Evolutionary conservation across 2,797 vertebrate genomes (phyloP).

Genomic region (Cyprinella venusta): DNA sequence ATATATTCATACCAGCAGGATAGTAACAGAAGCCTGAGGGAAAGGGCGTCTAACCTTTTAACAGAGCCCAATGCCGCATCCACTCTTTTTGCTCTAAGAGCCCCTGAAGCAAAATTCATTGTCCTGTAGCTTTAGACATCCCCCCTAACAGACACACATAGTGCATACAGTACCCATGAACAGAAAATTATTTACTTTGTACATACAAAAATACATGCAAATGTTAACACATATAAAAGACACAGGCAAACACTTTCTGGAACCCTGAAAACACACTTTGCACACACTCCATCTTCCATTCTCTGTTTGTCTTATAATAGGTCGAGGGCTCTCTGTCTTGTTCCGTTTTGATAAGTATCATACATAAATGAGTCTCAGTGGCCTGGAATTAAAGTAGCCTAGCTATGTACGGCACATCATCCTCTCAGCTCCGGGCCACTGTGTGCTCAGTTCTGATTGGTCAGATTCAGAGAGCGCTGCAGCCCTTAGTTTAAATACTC

Average conservation of each 20-base stretch:
- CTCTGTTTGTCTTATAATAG: slow-evolving; percentile 20
- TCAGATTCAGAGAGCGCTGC: slow-evolving; percentile 33
- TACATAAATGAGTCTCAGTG: slow-evolving; percentile 57
- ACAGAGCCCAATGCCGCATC: slow-evolving; percentile 58
- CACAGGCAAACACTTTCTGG: not conserved
- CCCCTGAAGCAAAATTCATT: slow-evolving; percentile 55
- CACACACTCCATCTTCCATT: slow-evolving; percentile 11
- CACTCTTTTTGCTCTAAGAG: slow-evolving; percentile 32
- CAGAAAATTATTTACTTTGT: not conserved
- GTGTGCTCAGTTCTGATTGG: slow-evolving; percentile 48
- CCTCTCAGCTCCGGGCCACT: slow-evolving; percentile 37
- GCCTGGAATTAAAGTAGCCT: slow-evolving; percentile 62
- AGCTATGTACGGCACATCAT: slow-evolving; percentile 41
- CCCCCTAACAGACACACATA: not conserved
- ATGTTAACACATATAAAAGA: slow-evolving; percentile 15
- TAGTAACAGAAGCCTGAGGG: slow-evolving; percentile 73
- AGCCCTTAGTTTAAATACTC: slow-evolving; percentile 38
- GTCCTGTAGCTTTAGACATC: slow-evolving; percentile 34
- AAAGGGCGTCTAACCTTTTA: slow-evolving; percentile 73
- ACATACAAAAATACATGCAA: slow-evolving; percentile 8
- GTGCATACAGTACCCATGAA: not conserved
- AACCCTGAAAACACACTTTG: not conserved
- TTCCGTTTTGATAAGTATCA: slow-evolving; percentile 42
- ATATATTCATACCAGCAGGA: slow-evolving; percentile 62
- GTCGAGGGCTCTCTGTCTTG: slow-evolving; percentile 10